Base-by-base conservation (phyloP, 2,888 invertebrate genomes). In the Epsilonema sp. region DNA sequence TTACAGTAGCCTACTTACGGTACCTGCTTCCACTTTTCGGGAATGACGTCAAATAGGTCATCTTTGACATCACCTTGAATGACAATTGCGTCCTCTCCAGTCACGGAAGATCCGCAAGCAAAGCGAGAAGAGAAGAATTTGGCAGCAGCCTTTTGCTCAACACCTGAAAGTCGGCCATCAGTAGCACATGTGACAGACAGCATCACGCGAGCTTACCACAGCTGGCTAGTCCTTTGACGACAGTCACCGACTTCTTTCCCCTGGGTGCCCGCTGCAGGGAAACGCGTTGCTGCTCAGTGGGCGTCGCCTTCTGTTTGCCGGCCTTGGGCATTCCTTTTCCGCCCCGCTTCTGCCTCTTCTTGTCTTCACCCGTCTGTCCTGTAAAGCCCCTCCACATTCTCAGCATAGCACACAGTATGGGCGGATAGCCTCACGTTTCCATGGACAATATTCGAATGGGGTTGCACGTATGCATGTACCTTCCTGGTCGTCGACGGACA, bases 21-120 rank as follows among this genome's bases (percentile, higher is more conserved):
- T 31, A 57, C 56, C 45, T 53, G 52, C 16, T 87, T 80, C 92
- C 92, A 97, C 68, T 97, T 97, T 61, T 92, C 92, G 46, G 90
- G 87, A 63, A 97, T 84, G 54, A 94, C 78, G 71, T 97, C 94
- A 70, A 89, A 86, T 23, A 97, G 72, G 59, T 97, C 94, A 73
- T 94, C 92, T 69, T 94, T 92, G 1, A 94, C 89, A 71, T 94
- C 92, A 46, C 92, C 94, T 69, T 97, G 94, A 64, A 97, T 90
- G 41, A 97, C 94, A 64, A 97, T 94, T 70, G 97, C 97, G 74
- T 97, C 94, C 11, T 55, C 58, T 4, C 89, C 92, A 26, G 92
- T 92, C 1, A 97, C 90, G 11, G 94, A 94, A 5, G 90, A 87
- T n/a, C 94, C 94, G 70, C 94, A 97, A 3, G 94, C 90, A 73